Conservation (phyloP, 1,140 invertebrate species). For the Bicyclus anynana region DNA sequence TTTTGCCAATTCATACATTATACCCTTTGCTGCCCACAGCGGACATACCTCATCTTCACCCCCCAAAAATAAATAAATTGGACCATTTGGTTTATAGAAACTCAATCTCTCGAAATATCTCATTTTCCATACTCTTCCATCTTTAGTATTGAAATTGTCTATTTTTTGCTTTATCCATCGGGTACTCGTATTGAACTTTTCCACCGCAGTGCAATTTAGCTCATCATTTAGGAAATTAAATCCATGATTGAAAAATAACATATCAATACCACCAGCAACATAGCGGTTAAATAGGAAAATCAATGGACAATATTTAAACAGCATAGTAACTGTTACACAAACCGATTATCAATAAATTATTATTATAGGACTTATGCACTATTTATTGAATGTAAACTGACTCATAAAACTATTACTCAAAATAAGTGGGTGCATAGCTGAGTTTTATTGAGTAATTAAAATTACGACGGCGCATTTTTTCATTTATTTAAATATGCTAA, state of each 20-base stretch:
- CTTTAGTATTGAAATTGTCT: slow-evolving; percentile 48
- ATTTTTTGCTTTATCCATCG: slow-evolving; percentile 53
- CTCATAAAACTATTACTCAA: background rate
- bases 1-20: slow-evolving; percentile 61
- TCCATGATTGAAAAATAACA: slow-evolving; percentile 24
- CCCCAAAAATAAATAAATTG: slow-evolving; percentile 77
- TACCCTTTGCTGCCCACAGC: slow-evolving; percentile 34
- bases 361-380: background rate
- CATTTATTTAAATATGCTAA: too few relatives aligned
- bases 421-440: background rate
- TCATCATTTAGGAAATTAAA: slow-evolving; percentile 40
- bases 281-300: slow-evolving; percentile 1
- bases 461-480: background rate
- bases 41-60: slow-evolving; percentile 56
- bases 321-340: slow-evolving; percentile 8
- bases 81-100: slow-evolving; percentile 68
- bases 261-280: slow-evolving; percentile 5
- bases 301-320: slow-evolving; percentile 9
- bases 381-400: too few relatives aligned
- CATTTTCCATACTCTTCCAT: slow-evolving; percentile 54
- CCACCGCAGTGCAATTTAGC: slow-evolving; percentile 14
- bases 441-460: background rate
- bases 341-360: background rate
- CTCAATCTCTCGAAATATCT: slow-evolving; percentile 50
- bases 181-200: slow-evolving; percentile 4